Percentiles rank a stretch among this genome's conserved stretches.
phyloP scores from a whole-genome alignment of 2,113 vertebrate species.

The Eurystomus gularis region DNA sequence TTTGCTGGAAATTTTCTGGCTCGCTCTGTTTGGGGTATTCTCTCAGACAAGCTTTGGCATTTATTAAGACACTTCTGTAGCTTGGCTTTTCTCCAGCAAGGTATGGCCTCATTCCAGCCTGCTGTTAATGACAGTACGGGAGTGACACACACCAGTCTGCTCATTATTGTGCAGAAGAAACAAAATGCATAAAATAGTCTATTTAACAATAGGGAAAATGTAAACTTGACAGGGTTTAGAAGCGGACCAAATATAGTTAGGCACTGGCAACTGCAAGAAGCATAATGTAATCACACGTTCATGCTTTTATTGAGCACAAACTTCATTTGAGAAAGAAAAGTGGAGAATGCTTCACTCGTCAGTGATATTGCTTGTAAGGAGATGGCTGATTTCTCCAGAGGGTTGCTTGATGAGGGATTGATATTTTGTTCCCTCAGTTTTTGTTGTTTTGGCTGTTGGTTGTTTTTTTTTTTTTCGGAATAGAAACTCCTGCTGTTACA shows the following conservation, averaged over 20 bases:
- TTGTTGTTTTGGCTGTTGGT: no score
- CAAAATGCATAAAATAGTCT: neutral
- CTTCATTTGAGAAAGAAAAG: slow-evolving; percentile 53
- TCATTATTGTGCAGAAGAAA: slow-evolving; percentile 22
- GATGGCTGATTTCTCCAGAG: slow-evolving; percentile 64
- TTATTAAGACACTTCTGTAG: slow-evolving; percentile 32
- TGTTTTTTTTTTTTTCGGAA: slow-evolving; percentile 34
- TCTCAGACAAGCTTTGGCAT: neutral
- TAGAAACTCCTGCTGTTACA: neutral
- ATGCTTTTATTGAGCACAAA: slow-evolving; percentile 30
- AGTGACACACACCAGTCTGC: slow-evolving; percentile 8
- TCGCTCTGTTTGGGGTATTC: neutral
- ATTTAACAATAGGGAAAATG: slow-evolving; percentile 41
- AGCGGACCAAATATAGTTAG: slow-evolving; percentile 32
- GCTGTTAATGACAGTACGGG: neutral
- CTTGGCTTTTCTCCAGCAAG: slow-evolving; percentile 49
- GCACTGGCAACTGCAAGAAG: slow-evolving; percentile 34
- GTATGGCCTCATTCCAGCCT: neutral
- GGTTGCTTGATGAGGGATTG: slow-evolving; percentile 48
- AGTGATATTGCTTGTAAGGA: slow-evolving; percentile 35
- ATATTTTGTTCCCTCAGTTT: slow-evolving; percentile 45
- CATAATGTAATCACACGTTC: slow-evolving; percentile 15
- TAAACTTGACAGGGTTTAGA: slow-evolving; percentile 22
- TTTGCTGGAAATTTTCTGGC: neutral
- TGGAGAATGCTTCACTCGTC: neutral